These are phyloP conservation scores for Cossypha caffra DNA, from an alignment of 2,797 vertebrate species.

Conservation along the genomic window DNA sequence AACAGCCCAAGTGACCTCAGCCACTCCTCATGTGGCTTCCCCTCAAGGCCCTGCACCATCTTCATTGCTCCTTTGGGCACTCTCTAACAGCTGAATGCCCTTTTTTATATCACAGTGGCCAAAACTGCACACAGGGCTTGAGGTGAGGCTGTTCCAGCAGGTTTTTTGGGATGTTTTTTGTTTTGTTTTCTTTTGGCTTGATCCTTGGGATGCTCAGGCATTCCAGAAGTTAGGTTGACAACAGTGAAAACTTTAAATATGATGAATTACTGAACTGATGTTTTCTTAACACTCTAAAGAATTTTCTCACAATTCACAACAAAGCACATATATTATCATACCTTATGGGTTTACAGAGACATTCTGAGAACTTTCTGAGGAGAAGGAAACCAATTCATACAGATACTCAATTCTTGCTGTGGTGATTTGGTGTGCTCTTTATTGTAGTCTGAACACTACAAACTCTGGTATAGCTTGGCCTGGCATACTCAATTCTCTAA, in stretches of 20 bases:
- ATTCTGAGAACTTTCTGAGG: not conserved
- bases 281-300: not conserved
- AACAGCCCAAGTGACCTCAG: not conserved
- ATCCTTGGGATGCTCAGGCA: not conserved
- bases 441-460: not conserved
- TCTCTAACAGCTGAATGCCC: not conserved
- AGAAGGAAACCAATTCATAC: not conserved
- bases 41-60: not conserved
- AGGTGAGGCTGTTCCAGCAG: not conserved
- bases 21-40: not conserved
- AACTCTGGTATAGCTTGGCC: not conserved
- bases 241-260: not conserved
- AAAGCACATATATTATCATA: not conserved
- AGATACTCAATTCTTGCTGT: not conserved
- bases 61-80: not conserved
- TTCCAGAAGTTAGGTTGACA: not conserved
- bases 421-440: not conserved
- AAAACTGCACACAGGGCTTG: not conserved
- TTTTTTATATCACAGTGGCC: not conserved
- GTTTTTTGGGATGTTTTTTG: accelerated
- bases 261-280: not conserved
- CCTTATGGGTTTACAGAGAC: not conserved
- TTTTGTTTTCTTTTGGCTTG: not conserved
- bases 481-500: not conserved
- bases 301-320: not conserved